Evolutionary conservation across 2,888 invertebrate genomes (phyloP).

Genomic region (Hermodice carunculata): DNA sequence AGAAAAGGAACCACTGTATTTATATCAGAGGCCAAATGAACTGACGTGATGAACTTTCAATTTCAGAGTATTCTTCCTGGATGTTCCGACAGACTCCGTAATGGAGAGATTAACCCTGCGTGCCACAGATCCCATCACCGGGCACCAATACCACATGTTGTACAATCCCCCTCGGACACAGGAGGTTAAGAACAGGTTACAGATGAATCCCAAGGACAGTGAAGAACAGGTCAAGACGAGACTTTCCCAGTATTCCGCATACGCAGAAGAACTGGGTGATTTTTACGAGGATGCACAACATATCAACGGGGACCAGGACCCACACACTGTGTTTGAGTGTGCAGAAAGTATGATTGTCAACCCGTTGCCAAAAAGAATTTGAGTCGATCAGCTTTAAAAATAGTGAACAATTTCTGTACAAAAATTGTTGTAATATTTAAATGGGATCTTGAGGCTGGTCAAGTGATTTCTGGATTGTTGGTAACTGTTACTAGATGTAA

Average conservation of each 20-base stretch:
- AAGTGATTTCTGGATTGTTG: no score
- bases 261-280: slow-evolving; percentile 63
- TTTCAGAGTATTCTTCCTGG: slow-evolving; percentile 68
- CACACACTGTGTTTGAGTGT: slow-evolving; percentile 69
- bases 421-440: no score
- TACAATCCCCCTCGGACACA: slow-evolving; percentile 68
- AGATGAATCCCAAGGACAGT: slow-evolving; percentile 54
- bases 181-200: slow-evolving; percentile 61
- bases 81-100: slow-evolving; percentile 68
- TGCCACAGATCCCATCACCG: slow-evolving; percentile 67
- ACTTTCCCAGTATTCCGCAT: slow-evolving; percentile 58
- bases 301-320: slow-evolving; percentile 68
- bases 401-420: no score
- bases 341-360: slow-evolving; percentile 69
- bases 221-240: slow-evolving; percentile 49
- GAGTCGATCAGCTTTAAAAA: no score
- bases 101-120: slow-evolving; percentile 66
- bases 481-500: no score
- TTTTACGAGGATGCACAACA: slow-evolving; percentile 63
- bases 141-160: slow-evolving; percentile 67
- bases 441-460: no score
- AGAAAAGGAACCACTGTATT: no score
- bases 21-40: no score
- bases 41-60: no score
- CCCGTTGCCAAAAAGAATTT: slow-evolving; percentile 60